phyloP scores from a whole-genome alignment of 2,888 invertebrate species.

The Dasypolia templi region DNA sequence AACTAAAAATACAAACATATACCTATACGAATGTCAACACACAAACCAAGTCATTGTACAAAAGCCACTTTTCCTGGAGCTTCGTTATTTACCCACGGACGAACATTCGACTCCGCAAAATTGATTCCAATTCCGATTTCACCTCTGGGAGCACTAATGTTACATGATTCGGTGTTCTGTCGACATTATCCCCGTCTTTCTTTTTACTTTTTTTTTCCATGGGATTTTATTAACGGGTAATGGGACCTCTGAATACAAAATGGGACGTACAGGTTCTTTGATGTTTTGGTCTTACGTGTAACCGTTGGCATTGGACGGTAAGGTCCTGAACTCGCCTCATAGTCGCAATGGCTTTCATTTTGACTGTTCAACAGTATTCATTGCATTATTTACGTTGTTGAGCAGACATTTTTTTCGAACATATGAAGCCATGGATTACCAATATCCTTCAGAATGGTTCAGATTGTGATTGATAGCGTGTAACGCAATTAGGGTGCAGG shows the following conservation, averaged over 20 bases:
- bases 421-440: no score
- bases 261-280: conserved; percentile 17
- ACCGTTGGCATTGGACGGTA: neutral
- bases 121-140: conserved; percentile 63
- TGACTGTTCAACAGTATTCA: no score
- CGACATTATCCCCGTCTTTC: conserved; percentile 44
- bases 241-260: conserved; percentile 19
- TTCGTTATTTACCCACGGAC: conserved; percentile 54
- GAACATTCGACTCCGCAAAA: conserved; percentile 58
- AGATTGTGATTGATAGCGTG: no score
- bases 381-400: no score
- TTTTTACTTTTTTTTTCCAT: conserved; percentile 45
- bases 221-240: conserved; percentile 47
- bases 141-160: conserved; percentile 65
- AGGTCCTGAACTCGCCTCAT: neutral
- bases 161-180: conserved; percentile 41
- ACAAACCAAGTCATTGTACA: conserved; percentile 23
- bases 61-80: conserved; percentile 14
- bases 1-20: conserved; percentile 4
- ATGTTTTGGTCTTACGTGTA: conserved; percentile 11
- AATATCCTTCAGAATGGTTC: no score
- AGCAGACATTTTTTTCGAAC: no score
- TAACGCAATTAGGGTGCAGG: no score
- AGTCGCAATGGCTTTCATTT: no score
- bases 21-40: conserved; percentile 25